Evolutionary conservation across 2,888 invertebrate species (phyloP).

Genomic region (Perithous albicinctus): DNA sequence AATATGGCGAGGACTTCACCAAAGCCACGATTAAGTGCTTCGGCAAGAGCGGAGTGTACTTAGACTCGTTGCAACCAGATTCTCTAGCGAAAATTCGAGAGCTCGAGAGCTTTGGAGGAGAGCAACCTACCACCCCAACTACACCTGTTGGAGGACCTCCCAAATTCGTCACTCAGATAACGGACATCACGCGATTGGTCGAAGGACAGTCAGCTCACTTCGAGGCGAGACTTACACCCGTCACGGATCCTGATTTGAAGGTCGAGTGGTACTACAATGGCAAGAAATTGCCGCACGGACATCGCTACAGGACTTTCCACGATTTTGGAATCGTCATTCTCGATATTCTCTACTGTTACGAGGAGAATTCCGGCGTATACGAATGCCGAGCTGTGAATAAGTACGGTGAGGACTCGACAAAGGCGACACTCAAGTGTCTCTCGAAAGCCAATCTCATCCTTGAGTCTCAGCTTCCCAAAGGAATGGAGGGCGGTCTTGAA

Average conservation of each 20-base stretch:
- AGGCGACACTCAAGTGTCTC: slow-evolving; percentile 93
- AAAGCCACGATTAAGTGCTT: slow-evolving; percentile 93
- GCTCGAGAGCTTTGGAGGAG: slow-evolving; percentile 90
- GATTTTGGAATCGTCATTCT: slow-evolving; percentile 98
- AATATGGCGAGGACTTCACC: slow-evolving; percentile 95
- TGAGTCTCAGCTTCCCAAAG: slow-evolving; percentile 97
- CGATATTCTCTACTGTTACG: slow-evolving; percentile 97
- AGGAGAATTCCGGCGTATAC: slow-evolving; percentile 97
- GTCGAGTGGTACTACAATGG: slow-evolving; percentile 99
- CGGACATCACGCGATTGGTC: slow-evolving; percentile 92
- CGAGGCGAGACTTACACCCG: slow-evolving; percentile 96
- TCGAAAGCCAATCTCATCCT: slow-evolving; percentile 95
- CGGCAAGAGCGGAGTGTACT: slow-evolving; percentile 94
- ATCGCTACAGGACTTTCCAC: slow-evolving; percentile 98
- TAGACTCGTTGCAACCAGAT: slow-evolving; percentile 96
- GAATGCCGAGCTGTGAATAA: slow-evolving; percentile 97
- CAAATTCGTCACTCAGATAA: slow-evolving; percentile 94
- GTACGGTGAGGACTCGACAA: slow-evolving; percentile 94
- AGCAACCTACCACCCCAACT: slow-evolving; percentile 88
- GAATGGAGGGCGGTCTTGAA: slow-evolving; percentile 97
- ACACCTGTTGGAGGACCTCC: slow-evolving; percentile 93
- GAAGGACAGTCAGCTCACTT: slow-evolving; percentile 98
- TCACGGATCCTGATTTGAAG: slow-evolving; percentile 96
- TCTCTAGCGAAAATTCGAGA: slow-evolving; percentile 95
- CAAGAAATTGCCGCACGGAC: slow-evolving; percentile 96